Percentiles rank a stretch among this genome's conserved stretches.
phyloP scores from a whole-genome alignment of 2,888 invertebrate species.

The Microdon myrmicae region DNA sequence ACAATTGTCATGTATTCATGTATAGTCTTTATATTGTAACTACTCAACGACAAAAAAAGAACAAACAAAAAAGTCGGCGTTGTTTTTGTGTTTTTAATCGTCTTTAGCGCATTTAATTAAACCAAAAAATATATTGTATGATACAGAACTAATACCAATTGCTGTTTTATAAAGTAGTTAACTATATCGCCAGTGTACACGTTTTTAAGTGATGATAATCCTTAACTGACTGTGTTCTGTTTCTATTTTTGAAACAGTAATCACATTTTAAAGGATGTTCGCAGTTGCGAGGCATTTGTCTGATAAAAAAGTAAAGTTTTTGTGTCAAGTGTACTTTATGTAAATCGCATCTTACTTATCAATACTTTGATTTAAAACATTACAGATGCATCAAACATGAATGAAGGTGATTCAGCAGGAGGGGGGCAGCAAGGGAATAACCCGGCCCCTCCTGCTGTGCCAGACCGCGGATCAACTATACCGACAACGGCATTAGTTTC shows the following conservation, averaged over 20 bases:
- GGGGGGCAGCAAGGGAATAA: conserved; percentile 67
- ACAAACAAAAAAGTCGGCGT: no score
- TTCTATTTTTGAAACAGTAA: conserved; percentile 43
- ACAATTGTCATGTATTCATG: no score
- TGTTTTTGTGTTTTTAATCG: no score
- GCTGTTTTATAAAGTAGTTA: background rate
- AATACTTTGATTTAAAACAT: conserved; percentile 36
- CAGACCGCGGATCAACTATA: conserved; percentile 66
- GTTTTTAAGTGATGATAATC: conserved; percentile 43
- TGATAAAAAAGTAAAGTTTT: conserved; percentile 18
- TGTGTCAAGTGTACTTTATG: background rate
- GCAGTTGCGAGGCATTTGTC: conserved; percentile 53
- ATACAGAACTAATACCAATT: background rate
- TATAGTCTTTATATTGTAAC: no score
- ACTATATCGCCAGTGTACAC: background rate
- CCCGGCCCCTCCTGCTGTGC: conserved; percentile 68
- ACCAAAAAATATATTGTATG: conserved; percentile 8
- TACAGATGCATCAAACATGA: conserved; percentile 68
- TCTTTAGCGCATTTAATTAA: background rate
- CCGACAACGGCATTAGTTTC: conserved; percentile 52
- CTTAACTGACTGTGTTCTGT: conserved; percentile 37
- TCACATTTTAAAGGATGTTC: conserved; percentile 31
- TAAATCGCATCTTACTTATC: background rate
- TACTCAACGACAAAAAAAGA: background rate
- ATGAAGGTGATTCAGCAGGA: conserved; percentile 69